A percentile compares a stretch with the other conserved stretches of the same genome.
These are phyloP conservation scores for Plemyria rubiginata DNA, from an alignment of 2,888 invertebrate species.

Conservation along the genomic window DNA sequence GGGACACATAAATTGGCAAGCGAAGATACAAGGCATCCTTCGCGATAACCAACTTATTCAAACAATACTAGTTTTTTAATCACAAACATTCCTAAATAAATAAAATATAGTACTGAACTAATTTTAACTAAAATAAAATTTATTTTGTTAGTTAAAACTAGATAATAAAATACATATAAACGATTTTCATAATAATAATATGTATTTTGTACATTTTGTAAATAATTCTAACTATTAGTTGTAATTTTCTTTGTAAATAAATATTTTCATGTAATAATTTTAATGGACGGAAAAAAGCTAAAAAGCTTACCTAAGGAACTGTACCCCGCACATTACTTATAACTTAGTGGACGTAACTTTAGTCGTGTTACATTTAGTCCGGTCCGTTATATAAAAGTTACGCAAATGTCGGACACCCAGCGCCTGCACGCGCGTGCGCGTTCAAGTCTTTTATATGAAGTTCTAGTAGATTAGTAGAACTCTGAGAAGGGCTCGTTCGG, in stretches of 20 bases:
- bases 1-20: neutral
- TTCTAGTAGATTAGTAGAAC: neutral
- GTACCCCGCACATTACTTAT: slow-evolving; percentile 40
- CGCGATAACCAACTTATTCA: neutral
- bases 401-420: slow-evolving; percentile 57
- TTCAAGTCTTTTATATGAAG: slow-evolving; percentile 44
- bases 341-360: slow-evolving; percentile 47
- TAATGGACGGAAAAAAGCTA: too few species aligned
- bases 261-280: too few species aligned
- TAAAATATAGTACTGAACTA: too few species aligned
- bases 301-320: slow-evolving; percentile 33
- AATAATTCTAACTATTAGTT: too few species aligned
- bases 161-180: too few species aligned
- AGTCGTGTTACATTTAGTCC: slow-evolving; percentile 60
- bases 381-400: slow-evolving; percentile 77
- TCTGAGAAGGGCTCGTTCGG: too few species aligned
- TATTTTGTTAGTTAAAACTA: too few species aligned
- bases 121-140: too few species aligned
- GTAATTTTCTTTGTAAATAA: too few species aligned
- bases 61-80: neutral
- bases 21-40: neutral
- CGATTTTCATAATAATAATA: too few species aligned
- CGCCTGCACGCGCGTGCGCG: slow-evolving; percentile 33
- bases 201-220: too few species aligned
- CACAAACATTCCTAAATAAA: too few species aligned